These are phyloP conservation scores for Regulus satrapa DNA, from an alignment of 2,113 vertebrate species.

Conservation along the genomic window DNA sequence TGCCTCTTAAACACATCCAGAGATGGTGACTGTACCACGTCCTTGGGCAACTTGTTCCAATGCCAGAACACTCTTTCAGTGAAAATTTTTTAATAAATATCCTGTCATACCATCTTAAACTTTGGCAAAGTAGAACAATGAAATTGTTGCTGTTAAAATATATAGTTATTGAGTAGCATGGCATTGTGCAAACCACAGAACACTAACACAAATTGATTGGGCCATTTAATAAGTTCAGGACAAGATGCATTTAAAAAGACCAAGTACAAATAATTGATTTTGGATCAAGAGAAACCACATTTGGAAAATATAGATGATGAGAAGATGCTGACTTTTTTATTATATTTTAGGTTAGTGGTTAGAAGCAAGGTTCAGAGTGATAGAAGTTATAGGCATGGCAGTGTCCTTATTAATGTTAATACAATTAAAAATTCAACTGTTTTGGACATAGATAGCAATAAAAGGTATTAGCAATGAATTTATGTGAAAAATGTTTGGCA, in stretches of 20 bases:
- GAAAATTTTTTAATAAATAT: not conserved
- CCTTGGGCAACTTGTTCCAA: not conserved
- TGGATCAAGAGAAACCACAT: not conserved
- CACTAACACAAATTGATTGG: not conserved
- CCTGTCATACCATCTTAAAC: not conserved
- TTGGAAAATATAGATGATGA: not conserved
- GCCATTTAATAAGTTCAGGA: not conserved
- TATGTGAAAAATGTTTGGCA: not conserved
- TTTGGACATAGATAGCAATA: not conserved
- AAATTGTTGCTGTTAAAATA: not conserved
- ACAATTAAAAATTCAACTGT: not conserved
- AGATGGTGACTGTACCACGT: accelerated
- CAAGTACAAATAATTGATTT: not conserved
- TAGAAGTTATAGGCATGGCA: not conserved
- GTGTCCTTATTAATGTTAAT: not conserved
- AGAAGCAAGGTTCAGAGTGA: not conserved
- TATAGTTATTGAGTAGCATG: not conserved
- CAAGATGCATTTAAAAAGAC: not conserved
- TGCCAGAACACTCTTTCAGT: not conserved
- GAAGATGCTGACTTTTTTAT: not conserved
- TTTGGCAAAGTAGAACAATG: not conserved
- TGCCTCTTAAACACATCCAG: not conserved
- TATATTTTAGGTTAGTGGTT: not conserved
- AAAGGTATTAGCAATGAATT: not conserved
- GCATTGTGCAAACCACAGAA: not conserved